These are phyloP conservation scores for Ivindomyrus marchei DNA, from an alignment of 2,113 vertebrate species.

Conservation along the genomic window DNA sequence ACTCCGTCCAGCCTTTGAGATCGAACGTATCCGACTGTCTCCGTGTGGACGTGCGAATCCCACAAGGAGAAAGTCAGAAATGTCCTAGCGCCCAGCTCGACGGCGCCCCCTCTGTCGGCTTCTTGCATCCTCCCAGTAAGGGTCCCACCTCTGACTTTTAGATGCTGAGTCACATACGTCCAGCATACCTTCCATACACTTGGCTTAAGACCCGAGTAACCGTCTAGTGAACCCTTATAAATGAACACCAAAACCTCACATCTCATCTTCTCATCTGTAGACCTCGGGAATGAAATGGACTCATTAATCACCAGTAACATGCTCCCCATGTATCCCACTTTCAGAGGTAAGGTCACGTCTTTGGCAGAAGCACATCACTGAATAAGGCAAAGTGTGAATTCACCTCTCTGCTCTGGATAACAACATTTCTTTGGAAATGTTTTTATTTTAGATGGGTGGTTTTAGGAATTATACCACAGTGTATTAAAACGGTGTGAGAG, in stretches of 20 bases:
- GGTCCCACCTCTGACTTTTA: neutral
- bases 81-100: conserved; percentile 45
- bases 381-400: neutral
- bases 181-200: neutral
- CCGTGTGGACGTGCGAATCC: conserved; percentile 58
- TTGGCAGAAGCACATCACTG: neutral
- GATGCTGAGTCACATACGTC: neutral
- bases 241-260: neutral
- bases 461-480: neutral
- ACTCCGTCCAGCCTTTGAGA: conserved; percentile 14
- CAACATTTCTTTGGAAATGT: neutral
- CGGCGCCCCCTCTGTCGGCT: conserved; percentile 42
- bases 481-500: no score
- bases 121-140: conserved; percentile 64
- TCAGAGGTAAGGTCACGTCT: conserved; percentile 50
- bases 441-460: neutral
- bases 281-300: conserved; percentile 42
- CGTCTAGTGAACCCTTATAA: neutral
- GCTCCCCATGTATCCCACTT: conserved; percentile 60
- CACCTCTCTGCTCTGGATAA: neutral
- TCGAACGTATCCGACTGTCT: conserved; percentile 46
- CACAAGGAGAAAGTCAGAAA: conserved; percentile 44
- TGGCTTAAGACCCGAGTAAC: neutral
- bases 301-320: conserved; percentile 63
- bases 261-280: conserved; percentile 32